These are phyloP conservation scores for Phthorimaea operculella DNA, from an alignment of 1,140 invertebrate species.

Conservation along the genomic window DNA sequence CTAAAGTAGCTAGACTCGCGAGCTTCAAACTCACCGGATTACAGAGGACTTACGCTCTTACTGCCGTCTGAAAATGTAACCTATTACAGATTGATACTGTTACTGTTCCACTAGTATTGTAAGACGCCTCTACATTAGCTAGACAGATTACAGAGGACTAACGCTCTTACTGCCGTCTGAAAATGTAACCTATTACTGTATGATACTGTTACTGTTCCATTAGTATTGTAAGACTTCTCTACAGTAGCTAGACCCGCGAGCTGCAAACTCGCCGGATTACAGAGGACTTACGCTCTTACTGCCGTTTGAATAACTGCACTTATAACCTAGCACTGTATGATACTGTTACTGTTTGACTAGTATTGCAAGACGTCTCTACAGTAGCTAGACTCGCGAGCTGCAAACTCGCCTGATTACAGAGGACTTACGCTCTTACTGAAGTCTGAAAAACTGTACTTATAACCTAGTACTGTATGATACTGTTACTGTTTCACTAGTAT, in stretches of 20 bases:
- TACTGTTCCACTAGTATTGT: too few relatives aligned
- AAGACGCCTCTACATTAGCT: too few relatives aligned
- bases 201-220: too few relatives aligned
- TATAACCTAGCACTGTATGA: too few relatives aligned
- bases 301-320: conserved; percentile 18
- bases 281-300: conserved; percentile 15
- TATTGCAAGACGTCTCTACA: too few relatives aligned
- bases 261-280: too few relatives aligned
- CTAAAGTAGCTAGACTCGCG: conserved; percentile 10
- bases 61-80: conserved; percentile 16
- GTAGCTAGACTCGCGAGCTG: conserved; percentile 18
- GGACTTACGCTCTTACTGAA: conserved; percentile 15
- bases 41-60: conserved; percentile 19
- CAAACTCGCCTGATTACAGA: conserved; percentile 28
- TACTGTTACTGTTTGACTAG: too few relatives aligned
- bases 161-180: conserved; percentile 15
- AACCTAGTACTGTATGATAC: too few relatives aligned
- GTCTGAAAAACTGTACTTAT: too few relatives aligned
- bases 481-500: too few relatives aligned
- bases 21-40: conserved; percentile 27
- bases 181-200: conserved; percentile 6
- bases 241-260: conserved; percentile 5
- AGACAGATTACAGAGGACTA: conserved; percentile 26
- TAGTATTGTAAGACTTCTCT: too few relatives aligned
- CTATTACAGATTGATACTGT: too few relatives aligned